A percentile compares a stretch with the other conserved stretches of the same genome.
Evolutionary conservation across 2,888 invertebrate species (phyloP).

Genomic region (Drosophila anceps): DNA sequence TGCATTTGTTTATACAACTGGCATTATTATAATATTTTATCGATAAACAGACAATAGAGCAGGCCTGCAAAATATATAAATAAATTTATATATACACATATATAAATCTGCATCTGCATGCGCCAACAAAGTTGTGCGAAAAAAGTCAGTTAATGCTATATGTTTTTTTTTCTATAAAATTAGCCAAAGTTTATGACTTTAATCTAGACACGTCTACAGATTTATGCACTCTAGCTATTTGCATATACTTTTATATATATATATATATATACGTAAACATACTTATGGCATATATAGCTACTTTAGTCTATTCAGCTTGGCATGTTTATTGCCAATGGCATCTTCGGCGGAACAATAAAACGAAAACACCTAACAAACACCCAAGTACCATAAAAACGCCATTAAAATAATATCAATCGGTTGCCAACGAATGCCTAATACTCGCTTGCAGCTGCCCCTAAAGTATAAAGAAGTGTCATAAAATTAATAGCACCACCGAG

Average conservation of each 20-base stretch:
- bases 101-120: background rate
- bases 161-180: background rate
- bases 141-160: constrained; percentile 1
- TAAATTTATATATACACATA: background rate
- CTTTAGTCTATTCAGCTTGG: background rate
- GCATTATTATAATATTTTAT: constrained; percentile 58
- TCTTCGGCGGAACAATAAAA: background rate
- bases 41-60: constrained; percentile 23
- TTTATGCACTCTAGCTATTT: background rate
- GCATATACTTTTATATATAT: background rate
- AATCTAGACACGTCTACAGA: background rate
- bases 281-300: background rate
- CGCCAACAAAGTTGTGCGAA: background rate
- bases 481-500: background rate
- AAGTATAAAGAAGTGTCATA: background rate
- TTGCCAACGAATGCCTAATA: background rate
- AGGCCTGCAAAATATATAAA: background rate
- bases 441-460: background rate
- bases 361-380: constrained; percentile 10
- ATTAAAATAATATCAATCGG: constrained; percentile 3
- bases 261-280: background rate
- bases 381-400: constrained; percentile 1
- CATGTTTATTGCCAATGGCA: constrained; percentile 11
- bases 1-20: constrained; percentile 21
- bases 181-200: constrained; percentile 1